phyloP scores from a whole-genome alignment of 2,797 vertebrate species.

The Danio aesculapii region DNA sequence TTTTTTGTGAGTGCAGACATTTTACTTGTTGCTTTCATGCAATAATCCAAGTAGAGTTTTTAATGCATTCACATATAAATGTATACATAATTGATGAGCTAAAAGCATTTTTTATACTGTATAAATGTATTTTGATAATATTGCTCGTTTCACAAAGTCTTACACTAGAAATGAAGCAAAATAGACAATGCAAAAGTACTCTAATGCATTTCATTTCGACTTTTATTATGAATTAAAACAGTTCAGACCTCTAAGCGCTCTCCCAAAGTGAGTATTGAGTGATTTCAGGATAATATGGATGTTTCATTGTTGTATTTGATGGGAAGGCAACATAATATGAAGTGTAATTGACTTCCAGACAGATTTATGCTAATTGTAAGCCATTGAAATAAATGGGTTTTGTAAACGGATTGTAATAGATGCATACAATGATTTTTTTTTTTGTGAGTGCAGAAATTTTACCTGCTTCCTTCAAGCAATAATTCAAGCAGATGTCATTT shows the following conservation, averaged over 20 bases:
- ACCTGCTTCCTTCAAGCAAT: not conserved
- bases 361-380: no score
- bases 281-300: not conserved
- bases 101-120: not conserved
- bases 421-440: not conserved
- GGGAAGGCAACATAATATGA: no score
- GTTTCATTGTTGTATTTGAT: conserved; percentile 22
- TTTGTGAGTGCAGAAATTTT: not conserved
- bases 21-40: no score
- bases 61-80: not conserved
- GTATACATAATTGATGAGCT: not conserved
- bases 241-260: not conserved
- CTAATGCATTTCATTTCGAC: not conserved
- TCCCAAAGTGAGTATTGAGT: not conserved
- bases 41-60: no score
- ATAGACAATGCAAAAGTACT: not conserved
- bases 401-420: no score
- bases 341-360: no score
- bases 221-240: not conserved
- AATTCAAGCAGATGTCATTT: not conserved
- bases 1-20: no score
- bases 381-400: no score
- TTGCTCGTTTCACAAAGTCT: not conserved
- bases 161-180: not conserved
- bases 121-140: not conserved